A percentile compares a stretch with the other conserved stretches of the same genome.
phyloP scores from a whole-genome alignment of 2,113 vertebrate species.

The Apteryx mantelli region DNA sequence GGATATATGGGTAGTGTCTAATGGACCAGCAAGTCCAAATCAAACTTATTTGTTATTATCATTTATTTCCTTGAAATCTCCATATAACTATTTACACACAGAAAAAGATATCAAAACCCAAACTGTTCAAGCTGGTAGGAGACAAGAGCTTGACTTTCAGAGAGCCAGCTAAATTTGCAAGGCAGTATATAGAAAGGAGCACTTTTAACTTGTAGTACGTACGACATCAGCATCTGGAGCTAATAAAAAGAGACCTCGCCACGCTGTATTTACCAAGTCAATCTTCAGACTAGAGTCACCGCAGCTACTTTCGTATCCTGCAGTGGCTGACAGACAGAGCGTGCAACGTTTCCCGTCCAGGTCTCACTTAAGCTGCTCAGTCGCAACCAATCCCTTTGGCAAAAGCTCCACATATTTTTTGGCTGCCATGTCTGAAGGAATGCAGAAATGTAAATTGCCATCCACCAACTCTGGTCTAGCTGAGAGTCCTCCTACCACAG shows the following conservation, averaged over 20 bases:
- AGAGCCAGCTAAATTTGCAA: not conserved
- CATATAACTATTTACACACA: not conserved
- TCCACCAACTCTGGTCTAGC: not conserved
- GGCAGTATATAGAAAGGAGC: not conserved
- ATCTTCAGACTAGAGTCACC: not conserved
- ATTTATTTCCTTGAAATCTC: not conserved
- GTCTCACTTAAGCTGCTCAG: not conserved
- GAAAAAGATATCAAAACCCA: not conserved
- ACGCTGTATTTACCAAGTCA: not conserved
- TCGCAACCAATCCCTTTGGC: not conserved
- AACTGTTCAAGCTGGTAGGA: not conserved
- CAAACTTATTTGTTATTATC: not conserved
- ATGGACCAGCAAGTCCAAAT: not conserved
- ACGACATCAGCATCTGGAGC: not conserved
- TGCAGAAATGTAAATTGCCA: not conserved
- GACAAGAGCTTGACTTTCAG: not conserved
- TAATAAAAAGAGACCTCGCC: not conserved
- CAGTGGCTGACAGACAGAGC: not conserved
- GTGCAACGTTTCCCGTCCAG: not conserved
- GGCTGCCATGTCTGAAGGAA: not conserved
- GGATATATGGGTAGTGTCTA: not conserved
- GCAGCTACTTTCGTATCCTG: not conserved
- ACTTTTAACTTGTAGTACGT: not conserved
- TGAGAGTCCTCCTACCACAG: not conserved
- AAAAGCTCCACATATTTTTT: not conserved